Conservation (phyloP, 2,888 invertebrate genomes). For the Mimachlamys varia region DNA sequence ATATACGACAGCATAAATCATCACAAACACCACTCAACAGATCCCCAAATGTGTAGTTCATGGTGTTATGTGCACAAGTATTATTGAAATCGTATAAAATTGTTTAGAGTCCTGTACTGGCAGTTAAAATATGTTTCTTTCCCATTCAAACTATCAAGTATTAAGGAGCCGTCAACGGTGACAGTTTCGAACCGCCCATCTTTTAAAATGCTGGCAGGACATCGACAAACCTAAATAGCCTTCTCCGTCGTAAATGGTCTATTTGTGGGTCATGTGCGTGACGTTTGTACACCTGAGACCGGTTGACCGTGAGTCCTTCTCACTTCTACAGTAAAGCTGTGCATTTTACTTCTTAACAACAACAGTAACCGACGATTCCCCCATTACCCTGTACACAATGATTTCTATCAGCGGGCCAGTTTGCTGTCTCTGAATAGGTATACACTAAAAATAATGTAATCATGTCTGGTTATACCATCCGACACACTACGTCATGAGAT, state of each 20-base stretch:
- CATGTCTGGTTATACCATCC: no score
- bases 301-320: not conserved
- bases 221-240: not conserved
- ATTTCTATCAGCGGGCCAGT: not conserved
- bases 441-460: no score
- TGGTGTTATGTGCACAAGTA: constrained; percentile 15
- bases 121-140: constrained; percentile 23
- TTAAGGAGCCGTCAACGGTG: constrained; percentile 10
- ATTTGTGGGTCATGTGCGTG: constrained; percentile 16
- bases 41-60: constrained; percentile 11
- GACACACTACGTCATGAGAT: not conserved
- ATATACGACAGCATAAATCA: constrained; percentile 2
- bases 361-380: not conserved
- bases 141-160: constrained; percentile 12
- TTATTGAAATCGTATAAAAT: constrained; percentile 36
- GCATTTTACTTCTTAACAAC: not conserved
- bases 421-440: not conserved
- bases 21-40: not conserved
- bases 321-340: not conserved
- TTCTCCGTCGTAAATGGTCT: not conserved
- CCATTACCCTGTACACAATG: not conserved
- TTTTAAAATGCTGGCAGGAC: constrained; percentile 23
- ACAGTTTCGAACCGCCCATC: constrained; percentile 25
- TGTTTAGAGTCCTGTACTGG: constrained; percentile 27
- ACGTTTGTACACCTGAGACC: not conserved